phyloP scores from a whole-genome alignment of 1,140 invertebrate genomes.

The Araneus ventricosus region DNA sequence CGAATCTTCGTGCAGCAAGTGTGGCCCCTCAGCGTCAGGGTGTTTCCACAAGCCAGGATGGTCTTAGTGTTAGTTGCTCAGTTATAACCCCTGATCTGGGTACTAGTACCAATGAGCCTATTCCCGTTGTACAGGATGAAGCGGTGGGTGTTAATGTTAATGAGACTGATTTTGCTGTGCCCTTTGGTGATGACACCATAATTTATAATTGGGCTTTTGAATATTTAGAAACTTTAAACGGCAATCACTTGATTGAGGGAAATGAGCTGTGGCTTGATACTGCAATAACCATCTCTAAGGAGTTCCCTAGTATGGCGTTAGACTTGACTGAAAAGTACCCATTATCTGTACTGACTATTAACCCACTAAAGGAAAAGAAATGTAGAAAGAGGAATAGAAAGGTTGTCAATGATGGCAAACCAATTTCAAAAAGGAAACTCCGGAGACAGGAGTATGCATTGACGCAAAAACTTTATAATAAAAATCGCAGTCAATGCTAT shows the following conservation, averaged over 20 bases:
- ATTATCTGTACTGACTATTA: not conserved
- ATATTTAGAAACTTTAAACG: not conserved
- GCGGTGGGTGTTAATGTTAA: not conserved
- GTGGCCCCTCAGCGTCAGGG: not conserved
- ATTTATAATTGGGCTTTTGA: not conserved
- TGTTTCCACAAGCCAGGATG: not conserved
- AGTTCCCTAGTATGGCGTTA: not conserved
- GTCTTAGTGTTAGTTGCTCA: too few species aligned
- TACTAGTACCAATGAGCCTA: not conserved
- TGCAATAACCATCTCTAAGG: not conserved
- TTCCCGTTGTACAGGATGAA: not conserved
- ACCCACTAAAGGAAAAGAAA: too few species aligned
- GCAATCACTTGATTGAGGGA: not conserved
- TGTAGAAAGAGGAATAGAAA: not conserved
- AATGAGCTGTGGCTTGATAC: not conserved
- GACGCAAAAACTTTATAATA: constrained; percentile 1
- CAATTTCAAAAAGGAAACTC: not conserved
- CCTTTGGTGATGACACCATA: not conserved
- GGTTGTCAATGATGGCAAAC: not conserved
- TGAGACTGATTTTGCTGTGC: not conserved
- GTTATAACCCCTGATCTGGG: not conserved
- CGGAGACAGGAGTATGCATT: not conserved
- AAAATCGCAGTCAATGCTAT: not conserved
- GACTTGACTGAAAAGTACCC: not conserved
- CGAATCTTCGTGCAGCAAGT: not conserved